Evolutionary conservation across 2,113 vertebrate species (phyloP).

Genomic region (Hyla sarda): DNA sequence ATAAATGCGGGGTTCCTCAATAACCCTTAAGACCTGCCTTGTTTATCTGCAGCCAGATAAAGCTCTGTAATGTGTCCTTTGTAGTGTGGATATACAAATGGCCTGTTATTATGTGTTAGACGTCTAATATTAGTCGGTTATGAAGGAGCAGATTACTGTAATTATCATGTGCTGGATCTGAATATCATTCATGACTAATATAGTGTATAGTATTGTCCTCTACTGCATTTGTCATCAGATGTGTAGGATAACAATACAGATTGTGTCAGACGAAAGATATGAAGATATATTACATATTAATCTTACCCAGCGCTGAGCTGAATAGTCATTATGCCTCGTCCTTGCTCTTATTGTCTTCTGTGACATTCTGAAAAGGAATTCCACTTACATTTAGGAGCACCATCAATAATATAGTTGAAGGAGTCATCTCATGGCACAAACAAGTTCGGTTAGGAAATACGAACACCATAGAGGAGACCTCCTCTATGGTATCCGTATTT

Average conservation of each 20-base stretch:
- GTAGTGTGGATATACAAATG: not conserved
- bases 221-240: not conserved
- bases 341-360: not conserved
- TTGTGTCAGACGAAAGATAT: not conserved
- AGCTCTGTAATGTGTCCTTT: not conserved
- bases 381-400: not conserved
- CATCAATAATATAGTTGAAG: not conserved
- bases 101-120: slow-evolving; percentile 8
- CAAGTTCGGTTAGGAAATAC: not conserved
- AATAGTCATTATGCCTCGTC: not conserved
- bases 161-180: slow-evolving; percentile 15
- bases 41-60: slow-evolving; percentile 8
- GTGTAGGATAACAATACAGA: not conserved
- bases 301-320: not conserved
- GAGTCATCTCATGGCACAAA: no score
- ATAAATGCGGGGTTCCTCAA: not conserved
- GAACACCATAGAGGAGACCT: not conserved
- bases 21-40: not conserved
- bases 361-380: not conserved
- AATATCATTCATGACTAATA: slow-evolving; percentile 20
- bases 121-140: not conserved
- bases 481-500: no score
- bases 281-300: not conserved
- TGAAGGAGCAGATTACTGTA: not conserved
- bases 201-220: not conserved